These are phyloP conservation scores for Drosophila stalkeri DNA, from an alignment of 2,888 invertebrate genomes.

Conservation along the genomic window DNA sequence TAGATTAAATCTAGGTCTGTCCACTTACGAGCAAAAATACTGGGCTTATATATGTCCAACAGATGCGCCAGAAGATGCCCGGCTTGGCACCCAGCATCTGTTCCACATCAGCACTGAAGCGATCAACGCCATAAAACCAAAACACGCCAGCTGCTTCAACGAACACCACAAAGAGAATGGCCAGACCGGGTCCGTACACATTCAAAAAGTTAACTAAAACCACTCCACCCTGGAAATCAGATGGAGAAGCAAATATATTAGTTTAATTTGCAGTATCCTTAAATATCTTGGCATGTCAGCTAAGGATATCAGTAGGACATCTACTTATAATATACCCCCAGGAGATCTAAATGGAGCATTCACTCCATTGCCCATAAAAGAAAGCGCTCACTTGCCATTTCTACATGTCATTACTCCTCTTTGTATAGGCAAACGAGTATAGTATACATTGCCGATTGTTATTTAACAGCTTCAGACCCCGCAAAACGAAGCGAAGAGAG, in stretches of 20 bases:
- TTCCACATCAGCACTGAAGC: slow-evolving; percentile 92
- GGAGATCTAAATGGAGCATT: not conserved
- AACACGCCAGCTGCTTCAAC: slow-evolving; percentile 95
- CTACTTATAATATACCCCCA: too few relatives aligned
- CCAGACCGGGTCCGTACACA: slow-evolving; percentile 94
- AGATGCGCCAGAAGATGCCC: slow-evolving; percentile 92
- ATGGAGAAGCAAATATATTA: not conserved
- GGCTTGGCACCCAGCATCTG: slow-evolving; percentile 93
- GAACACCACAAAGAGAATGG: slow-evolving; percentile 95
- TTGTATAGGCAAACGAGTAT: not conserved
- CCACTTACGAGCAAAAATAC: slow-evolving; percentile 90
- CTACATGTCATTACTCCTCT: not conserved
- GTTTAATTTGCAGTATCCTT: too few relatives aligned
- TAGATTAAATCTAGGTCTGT: fast-evolving
- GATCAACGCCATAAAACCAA: slow-evolving; percentile 94
- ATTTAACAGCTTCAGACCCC: not conserved
- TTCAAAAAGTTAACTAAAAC: slow-evolving; percentile 94
- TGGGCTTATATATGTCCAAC: slow-evolving; percentile 95
- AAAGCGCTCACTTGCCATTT: not conserved
- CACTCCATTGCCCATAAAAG: not conserved
- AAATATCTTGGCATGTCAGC: too few relatives aligned
- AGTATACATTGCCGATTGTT: not conserved
- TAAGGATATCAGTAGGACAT: too few relatives aligned
- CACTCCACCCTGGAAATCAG: slow-evolving; percentile 90
- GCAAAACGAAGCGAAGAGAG: not conserved